Evolutionary conservation across 2,113 vertebrate species (phyloP).

Genomic region (Onychostruthus taczanowskii): DNA sequence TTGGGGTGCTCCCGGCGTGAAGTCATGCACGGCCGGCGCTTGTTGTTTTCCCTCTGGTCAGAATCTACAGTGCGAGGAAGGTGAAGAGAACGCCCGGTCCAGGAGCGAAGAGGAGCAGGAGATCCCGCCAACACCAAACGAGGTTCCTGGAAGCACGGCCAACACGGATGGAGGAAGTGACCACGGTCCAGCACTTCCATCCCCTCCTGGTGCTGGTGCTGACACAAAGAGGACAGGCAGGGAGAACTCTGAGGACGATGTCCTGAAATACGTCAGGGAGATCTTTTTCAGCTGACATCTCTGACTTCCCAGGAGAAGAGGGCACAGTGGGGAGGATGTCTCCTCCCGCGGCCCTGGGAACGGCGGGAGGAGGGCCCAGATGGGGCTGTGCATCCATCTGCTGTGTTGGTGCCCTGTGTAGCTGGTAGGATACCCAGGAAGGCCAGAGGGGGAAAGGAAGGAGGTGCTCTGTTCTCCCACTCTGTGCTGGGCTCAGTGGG

Average conservation of each 20-base stretch:
- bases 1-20: neutral
- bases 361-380: neutral
- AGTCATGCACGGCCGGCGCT: neutral
- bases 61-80: neutral
- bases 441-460: neutral
- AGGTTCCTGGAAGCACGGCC: neutral
- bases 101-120: neutral
- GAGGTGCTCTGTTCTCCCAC: neutral
- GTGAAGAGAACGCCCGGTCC: neutral
- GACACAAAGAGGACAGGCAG: neutral
- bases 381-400: neutral
- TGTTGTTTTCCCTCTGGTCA: neutral
- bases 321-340: neutral
- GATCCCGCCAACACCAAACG: rapidly evolving
- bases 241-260: conserved; percentile 38
- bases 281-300: conserved; percentile 74
- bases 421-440: neutral
- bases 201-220: neutral
- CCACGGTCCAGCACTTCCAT: rapidly evolving
- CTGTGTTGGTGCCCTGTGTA: neutral
- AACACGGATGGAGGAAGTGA: neutral
- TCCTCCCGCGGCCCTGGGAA: neutral
- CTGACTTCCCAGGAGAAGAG: neutral
- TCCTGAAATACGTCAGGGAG: conserved; percentile 73
- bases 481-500: neutral